Conservation (phyloP, 2,113 vertebrate genomes). For the Pachyramphus minor region DNA sequence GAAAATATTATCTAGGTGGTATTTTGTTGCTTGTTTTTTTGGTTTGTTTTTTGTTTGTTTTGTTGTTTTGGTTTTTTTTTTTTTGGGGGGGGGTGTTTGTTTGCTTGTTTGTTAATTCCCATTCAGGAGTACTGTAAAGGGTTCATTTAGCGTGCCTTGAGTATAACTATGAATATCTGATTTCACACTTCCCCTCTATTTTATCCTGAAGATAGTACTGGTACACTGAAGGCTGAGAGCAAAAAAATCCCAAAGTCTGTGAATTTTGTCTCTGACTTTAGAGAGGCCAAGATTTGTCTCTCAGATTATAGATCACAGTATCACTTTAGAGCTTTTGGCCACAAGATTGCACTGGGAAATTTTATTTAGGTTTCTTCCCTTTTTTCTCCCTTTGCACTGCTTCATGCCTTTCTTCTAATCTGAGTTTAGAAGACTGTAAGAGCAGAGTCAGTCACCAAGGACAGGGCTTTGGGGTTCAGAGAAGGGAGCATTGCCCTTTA, state of each 20-base stretch:
- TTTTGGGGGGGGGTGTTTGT: too few relatives aligned
- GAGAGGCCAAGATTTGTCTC: not conserved
- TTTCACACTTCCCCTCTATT: not conserved
- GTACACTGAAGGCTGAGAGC: not conserved
- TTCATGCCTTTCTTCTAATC: not conserved
- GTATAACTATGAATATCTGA: not conserved
- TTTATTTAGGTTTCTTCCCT: not conserved
- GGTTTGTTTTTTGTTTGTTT: too few relatives aligned
- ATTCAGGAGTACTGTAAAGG: not conserved
- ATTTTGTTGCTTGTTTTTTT: not conserved
- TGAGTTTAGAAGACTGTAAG: not conserved
- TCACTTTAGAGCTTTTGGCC: not conserved
- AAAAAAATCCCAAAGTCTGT: not conserved
- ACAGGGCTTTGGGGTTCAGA: not conserved
- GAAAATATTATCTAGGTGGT: not conserved
- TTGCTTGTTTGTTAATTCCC: too few relatives aligned
- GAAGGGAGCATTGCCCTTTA: not conserved
- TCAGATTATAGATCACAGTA: not conserved
- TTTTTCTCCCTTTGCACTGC: not conserved
- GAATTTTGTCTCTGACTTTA: not conserved
- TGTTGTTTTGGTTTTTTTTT: not conserved
- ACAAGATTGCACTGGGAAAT: not conserved
- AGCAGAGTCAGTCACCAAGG: not conserved
- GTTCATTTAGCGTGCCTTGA: not conserved
- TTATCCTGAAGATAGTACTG: accelerated